A percentile compares a stretch with the other conserved stretches of the same genome.
phyloP scores from a whole-genome alignment of 2,113 vertebrate species.

The Catharus bicknelli region DNA sequence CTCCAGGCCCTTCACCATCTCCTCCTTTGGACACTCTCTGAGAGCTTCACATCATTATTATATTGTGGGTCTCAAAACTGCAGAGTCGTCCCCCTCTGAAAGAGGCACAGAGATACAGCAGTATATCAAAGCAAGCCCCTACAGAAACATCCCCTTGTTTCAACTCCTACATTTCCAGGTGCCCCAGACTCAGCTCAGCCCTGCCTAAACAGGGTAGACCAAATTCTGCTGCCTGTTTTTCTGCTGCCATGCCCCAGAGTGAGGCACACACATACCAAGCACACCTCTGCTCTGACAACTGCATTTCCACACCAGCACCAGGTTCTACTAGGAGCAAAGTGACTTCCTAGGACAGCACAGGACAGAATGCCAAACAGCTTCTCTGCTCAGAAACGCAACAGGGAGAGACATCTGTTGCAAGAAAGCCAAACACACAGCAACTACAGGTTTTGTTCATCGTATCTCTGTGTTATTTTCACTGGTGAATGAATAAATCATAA shows the following conservation, averaged over 20 bases:
- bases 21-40: background rate
- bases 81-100: background rate
- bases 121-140: background rate
- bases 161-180: background rate
- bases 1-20: background rate
- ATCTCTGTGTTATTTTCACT: background rate
- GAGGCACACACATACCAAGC: background rate
- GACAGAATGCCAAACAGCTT: background rate
- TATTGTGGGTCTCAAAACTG: background rate
- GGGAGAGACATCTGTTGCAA: background rate
- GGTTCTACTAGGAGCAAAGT: background rate
- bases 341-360: background rate
- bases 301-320: background rate
- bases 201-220: background rate
- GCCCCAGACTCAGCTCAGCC: background rate
- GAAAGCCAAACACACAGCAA: background rate
- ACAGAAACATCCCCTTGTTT: background rate
- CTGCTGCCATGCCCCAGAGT: background rate
- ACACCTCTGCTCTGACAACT: background rate
- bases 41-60: background rate
- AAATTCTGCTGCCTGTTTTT: background rate
- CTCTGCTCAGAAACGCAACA: background rate
- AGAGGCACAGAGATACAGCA: background rate
- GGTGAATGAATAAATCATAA: background rate
- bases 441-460: background rate